Conservation (phyloP, 1,140 invertebrate genomes). For the Hylaeus volcanicus region DNA sequence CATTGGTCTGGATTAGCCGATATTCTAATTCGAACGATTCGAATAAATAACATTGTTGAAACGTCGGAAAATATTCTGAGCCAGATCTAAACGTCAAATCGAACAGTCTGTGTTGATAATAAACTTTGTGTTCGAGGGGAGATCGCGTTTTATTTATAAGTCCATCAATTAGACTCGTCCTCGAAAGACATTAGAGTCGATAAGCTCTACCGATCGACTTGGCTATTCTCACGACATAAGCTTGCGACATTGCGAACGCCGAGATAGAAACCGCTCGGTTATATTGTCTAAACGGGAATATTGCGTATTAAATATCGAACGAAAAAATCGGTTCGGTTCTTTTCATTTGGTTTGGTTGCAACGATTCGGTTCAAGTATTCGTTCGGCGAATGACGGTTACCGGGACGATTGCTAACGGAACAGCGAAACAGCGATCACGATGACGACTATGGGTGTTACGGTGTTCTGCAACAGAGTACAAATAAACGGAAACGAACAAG, state of each 20-base stretch:
- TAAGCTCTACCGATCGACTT: constrained; percentile 40
- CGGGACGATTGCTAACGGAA: neutral
- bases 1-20: no score
- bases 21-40: neutral
- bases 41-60: no score
- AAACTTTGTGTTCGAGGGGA: constrained; percentile 37
- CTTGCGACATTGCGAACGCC: neutral
- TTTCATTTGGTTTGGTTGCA: no score
- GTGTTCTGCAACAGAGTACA: constrained; percentile 76
- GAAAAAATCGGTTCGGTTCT: neutral
- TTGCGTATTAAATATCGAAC: neutral
- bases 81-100: constrained; percentile 48
- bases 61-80: constrained; percentile 28
- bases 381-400: neutral
- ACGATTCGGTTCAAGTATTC: neutral
- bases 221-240: constrained; percentile 32
- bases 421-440: constrained; percentile 46
- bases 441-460: constrained; percentile 79
- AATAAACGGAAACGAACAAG: constrained; percentile 70
- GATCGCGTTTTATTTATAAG: constrained; percentile 69
- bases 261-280: neutral
- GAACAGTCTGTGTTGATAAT: constrained; percentile 33
- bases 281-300: neutral
- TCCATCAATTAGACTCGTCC: constrained; percentile 69
- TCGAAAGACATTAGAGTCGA: constrained; percentile 68